phyloP scores from a whole-genome alignment of 2,113 vertebrate species.

The Thymallus thymallus region DNA sequence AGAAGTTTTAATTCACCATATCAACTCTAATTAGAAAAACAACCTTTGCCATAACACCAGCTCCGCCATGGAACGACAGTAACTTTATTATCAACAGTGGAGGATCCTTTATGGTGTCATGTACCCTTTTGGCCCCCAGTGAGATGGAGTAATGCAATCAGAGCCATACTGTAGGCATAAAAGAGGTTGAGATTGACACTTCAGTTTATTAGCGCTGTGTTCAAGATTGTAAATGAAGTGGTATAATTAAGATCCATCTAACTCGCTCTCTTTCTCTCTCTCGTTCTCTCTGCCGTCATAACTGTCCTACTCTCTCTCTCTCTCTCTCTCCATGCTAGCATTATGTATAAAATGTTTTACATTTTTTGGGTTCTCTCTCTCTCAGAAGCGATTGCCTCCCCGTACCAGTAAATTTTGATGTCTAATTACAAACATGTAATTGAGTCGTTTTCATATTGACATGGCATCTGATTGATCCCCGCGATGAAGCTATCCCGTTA shows the following conservation, averaged over 20 bases:
- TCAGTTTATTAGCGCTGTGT: conserved; percentile 57
- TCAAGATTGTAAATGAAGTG: conserved; percentile 40
- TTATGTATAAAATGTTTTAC: conserved; percentile 2
- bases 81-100: conserved; percentile 43
- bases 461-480: conserved; percentile 5
- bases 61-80: neutral
- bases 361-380: too few species aligned
- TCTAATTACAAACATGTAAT: conserved; percentile 33
- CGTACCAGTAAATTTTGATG: conserved; percentile 22
- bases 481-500: conserved; percentile 8
- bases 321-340: neutral
- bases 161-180: conserved; percentile 52
- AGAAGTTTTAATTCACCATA: neutral
- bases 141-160: conserved; percentile 64
- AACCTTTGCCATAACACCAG: neutral
- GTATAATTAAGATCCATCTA: conserved; percentile 58
- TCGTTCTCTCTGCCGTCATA: neutral
- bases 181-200: conserved; percentile 67
- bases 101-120: conserved; percentile 42
- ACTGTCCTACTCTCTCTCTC: conserved; percentile 2
- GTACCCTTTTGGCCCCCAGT: conserved; percentile 43
- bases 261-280: neutral
- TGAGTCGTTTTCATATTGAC: conserved; percentile 19
- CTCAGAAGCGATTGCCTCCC: too few species aligned
- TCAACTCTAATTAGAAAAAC: neutral